Percentiles rank a stretch among this genome's conserved stretches.
These are phyloP conservation scores for Hippocampus zosterae DNA, from an alignment of 2,113 vertebrate genomes.

Conservation along the genomic window DNA sequence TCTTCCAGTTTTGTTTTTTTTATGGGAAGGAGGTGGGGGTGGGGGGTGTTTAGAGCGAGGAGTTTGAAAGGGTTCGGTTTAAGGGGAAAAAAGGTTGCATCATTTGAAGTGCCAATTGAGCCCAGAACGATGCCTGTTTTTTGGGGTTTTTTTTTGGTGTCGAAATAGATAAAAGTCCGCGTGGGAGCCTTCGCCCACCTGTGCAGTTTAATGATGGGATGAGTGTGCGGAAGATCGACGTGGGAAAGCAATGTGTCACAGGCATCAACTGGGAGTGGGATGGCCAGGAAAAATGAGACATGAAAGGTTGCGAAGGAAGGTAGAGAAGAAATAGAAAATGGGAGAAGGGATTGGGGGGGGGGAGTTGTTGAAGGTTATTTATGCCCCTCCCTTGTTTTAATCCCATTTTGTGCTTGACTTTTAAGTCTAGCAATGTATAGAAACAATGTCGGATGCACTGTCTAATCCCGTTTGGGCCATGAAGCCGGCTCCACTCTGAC, in stretches of 20 bases:
- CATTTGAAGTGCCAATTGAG: slow-evolving; percentile 59
- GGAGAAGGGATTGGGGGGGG: background rate
- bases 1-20: slow-evolving; percentile 62
- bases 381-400: slow-evolving; percentile 71
- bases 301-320: slow-evolving; percentile 42
- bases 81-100: slow-evolving; percentile 62
- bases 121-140: slow-evolving; percentile 50
- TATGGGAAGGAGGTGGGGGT: background rate
- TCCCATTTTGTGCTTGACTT: slow-evolving; percentile 78
- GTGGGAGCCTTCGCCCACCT: slow-evolving; percentile 50
- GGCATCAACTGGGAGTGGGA: slow-evolving; percentile 26
- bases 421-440: slow-evolving; percentile 77
- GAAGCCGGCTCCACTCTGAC: slow-evolving; percentile 68
- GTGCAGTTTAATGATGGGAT: slow-evolving; percentile 44
- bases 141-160: slow-evolving; percentile 5
- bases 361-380: slow-evolving; percentile 69
- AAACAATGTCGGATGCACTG: slow-evolving; percentile 75
- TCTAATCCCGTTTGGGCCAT: slow-evolving; percentile 75
- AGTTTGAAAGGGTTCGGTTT: slow-evolving; percentile 64
- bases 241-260: slow-evolving; percentile 36
- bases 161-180: slow-evolving; percentile 35
- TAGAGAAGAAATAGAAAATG: slow-evolving; percentile 39
- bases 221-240: slow-evolving; percentile 38
- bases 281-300: slow-evolving; percentile 40
- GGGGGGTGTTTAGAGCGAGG: slow-evolving; percentile 20